A percentile compares a stretch with the other conserved stretches of the same genome.
Conservation (phyloP, 1,140 invertebrate genomes). For the Hesperophylax magnus region DNA sequence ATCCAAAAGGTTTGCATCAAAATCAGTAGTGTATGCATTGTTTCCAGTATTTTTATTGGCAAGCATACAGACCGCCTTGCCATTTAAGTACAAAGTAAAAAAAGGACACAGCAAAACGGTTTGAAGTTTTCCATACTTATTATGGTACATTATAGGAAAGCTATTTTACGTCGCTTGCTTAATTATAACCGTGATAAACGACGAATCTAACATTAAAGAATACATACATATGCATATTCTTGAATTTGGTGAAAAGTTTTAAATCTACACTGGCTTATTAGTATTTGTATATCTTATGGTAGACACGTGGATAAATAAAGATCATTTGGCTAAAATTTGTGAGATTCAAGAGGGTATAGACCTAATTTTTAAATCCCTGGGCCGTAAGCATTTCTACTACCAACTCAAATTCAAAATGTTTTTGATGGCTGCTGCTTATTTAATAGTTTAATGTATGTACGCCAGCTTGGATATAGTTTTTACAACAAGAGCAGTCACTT, state of each 20-base stretch:
- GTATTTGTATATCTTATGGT: background rate
- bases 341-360: background rate
- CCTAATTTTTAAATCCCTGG: background rate
- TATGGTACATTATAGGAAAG: background rate
- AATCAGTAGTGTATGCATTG: background rate
- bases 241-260: conserved; percentile 6
- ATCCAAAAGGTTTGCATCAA: background rate
- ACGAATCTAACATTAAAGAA: background rate
- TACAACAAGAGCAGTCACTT: background rate
- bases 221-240: background rate
- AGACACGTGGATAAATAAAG: background rate
- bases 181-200: background rate
- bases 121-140: background rate
- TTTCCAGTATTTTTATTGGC: background rate
- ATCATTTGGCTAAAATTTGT: background rate
- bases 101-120: background rate
- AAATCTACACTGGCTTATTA: background rate
- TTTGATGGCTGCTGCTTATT: background rate
- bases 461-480: background rate
- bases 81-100: background rate
- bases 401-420: background rate
- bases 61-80: background rate
- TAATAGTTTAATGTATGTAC: background rate
- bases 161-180: background rate
- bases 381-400: background rate